Conservation (phyloP, 37 sponge, comb jelly and placozoan species). For the Chondrosia reniformis region DNA sequence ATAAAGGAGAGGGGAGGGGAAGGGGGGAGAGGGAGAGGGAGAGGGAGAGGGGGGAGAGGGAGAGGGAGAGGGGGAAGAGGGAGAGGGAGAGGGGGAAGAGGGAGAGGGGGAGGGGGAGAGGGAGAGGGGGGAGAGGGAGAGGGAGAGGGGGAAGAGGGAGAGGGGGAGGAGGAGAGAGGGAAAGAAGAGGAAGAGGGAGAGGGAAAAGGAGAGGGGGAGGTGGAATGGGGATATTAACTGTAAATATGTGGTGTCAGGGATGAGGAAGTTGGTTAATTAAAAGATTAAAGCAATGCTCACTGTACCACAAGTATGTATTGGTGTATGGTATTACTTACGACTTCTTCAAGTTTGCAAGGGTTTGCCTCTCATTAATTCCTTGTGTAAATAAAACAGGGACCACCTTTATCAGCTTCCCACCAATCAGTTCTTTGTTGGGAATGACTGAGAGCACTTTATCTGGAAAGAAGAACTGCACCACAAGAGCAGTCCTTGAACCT, state of each 20-base stretch:
- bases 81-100: background rate
- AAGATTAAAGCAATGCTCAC: background rate
- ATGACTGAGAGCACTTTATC: conserved; percentile 16
- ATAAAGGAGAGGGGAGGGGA: conserved; percentile 4
- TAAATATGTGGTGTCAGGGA: background rate
- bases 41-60: background rate
- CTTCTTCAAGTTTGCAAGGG: conserved; percentile 31
- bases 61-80: background rate
- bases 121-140: background rate
- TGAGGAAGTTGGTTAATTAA: background rate
- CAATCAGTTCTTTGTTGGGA: conserved; percentile 16
- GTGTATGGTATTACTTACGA: no score
- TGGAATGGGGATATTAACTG: no score
- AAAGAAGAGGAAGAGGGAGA: background rate
- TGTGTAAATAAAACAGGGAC: conserved; percentile 66
- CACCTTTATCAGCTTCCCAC: conserved; percentile 44
- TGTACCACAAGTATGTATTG: background rate
- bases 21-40: background rate
- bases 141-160: background rate
- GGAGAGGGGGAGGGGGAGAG: background rate
- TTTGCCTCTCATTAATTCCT: conserved; percentile 66
- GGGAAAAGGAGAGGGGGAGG: no score
- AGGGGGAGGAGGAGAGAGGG: background rate
- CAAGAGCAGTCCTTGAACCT: conserved; percentile 34
- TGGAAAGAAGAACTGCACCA: conserved; percentile 49